Conservation (phyloP, 2,113 vertebrate genomes). For the Callopanchax toddi region DNA sequence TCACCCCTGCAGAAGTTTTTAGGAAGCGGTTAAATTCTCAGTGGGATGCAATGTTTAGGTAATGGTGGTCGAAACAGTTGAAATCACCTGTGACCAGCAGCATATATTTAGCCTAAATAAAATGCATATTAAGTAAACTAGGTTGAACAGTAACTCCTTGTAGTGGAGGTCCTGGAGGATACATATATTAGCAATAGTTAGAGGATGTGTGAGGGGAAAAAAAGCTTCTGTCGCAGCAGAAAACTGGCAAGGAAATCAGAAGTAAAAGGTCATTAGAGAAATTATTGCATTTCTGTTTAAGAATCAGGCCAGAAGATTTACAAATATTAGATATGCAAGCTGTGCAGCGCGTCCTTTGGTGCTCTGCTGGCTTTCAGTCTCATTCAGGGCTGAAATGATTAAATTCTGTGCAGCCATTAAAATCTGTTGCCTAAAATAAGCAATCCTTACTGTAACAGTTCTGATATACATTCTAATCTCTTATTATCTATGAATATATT, state of each 20-base stretch:
- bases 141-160: slow-evolving; percentile 21
- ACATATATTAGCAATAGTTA: slow-evolving; percentile 9
- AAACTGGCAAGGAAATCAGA: slow-evolving; percentile 20
- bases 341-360: slow-evolving; percentile 25
- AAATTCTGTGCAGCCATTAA: slow-evolving; percentile 27
- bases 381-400: slow-evolving; percentile 41
- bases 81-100: slow-evolving; percentile 43
- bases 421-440: slow-evolving; percentile 6
- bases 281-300: slow-evolving; percentile 30
- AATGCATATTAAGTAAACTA: slow-evolving; percentile 41
- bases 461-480: slow-evolving; percentile 12
- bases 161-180: slow-evolving; percentile 7
- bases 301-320: slow-evolving; percentile 32
- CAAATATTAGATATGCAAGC: slow-evolving; percentile 35
- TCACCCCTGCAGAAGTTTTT: slow-evolving; percentile 18
- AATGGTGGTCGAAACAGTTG: slow-evolving; percentile 29
- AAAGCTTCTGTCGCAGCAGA: slow-evolving; percentile 9
- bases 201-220: slow-evolving; percentile 13
- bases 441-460: background rate
- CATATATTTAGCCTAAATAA: slow-evolving; percentile 50
- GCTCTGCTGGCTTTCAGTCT: slow-evolving; percentile 35
- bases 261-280: slow-evolving; percentile 42
- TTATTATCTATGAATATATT: slow-evolving; percentile 9
- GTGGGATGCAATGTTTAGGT: slow-evolving; percentile 30
- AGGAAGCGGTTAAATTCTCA: slow-evolving; percentile 29